Evolutionary conservation across 1,140 invertebrate genomes (phyloP), one percentile per base, ranked within the genome.

Genomic region (Diachasmimorpha longicaudata): DNA sequence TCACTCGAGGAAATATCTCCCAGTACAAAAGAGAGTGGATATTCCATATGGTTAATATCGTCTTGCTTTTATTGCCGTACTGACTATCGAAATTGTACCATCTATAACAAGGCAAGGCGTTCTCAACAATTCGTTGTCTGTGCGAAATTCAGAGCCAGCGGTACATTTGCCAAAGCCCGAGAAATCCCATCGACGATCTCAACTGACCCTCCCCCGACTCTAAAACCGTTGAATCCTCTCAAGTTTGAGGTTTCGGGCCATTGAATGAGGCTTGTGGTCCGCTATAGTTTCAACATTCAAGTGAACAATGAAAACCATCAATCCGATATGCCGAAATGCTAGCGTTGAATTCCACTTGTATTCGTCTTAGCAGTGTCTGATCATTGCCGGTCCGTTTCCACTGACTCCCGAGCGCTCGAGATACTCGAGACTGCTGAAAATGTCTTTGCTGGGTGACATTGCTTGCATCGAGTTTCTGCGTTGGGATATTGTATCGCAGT

Each of bases 241-340:
- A 55, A 72, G 23, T 55, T 46, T 69, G 31, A 75, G 67, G 44
- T 70, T 75, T 44, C 73, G 39, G 42, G 31, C 23, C 68, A 75
- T 75, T 67, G 67, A 69, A 21, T 55, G 46, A 63, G 52, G 25
- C 73, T 69, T 72, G 70, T 44, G 75, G 75, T 72, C 21, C 39
- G 72, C 42, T 68, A 31, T 36, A 77, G 39, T 68, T 55, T 72
- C 21, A 48, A 31, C 39, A 46, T 77, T 68, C 68, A 70, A 73
- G 76, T 73, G 76, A 77, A 77, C 76, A 77, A 77, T 77, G 76
- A 77, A 77, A 77, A 74, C 66, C 76, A 77, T 77, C 72, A 77
- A 77, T 77, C 71, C 67, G 72, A 14, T n/a, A 55, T 55, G 55
- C 39, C 36, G 44, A 44, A 77, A 69, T 25, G 55, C 39, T 19